phyloP scores from a whole-genome alignment of 23 tunicate species.

The Halocynthia aurantium region DNA sequence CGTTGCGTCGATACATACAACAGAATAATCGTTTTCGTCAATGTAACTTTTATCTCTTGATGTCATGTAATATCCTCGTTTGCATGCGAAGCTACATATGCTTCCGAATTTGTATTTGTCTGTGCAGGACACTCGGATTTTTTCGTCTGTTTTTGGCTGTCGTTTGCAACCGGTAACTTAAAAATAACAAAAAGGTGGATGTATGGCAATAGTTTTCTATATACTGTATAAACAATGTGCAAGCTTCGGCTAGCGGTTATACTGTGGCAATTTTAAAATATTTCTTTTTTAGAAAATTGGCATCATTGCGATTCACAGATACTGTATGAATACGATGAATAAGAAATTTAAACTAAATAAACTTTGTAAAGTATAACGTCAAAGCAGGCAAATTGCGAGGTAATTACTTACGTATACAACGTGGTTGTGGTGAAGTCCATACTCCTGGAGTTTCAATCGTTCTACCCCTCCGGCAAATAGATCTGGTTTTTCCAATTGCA shows the following conservation, averaged over 20 bases:
- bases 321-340: no score
- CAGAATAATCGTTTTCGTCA: background rate
- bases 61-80: conserved; percentile 5
- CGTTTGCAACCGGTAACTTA: background rate
- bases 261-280: no score
- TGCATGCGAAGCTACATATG: background rate
- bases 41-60: background rate
- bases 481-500: background rate
- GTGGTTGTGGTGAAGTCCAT: background rate
- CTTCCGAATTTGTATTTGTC: conserved; percentile 1
- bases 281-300: no score
- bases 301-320: no score
- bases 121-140: background rate
- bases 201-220: background rate
- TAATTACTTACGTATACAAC: background rate
- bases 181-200: background rate
- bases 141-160: background rate
- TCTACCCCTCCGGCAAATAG: background rate
- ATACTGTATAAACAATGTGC: no score
- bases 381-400: background rate
- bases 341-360: no score
- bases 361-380: no score
- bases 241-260: no score
- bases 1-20: background rate
- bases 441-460: background rate